Conservation (phyloP, 2,797 vertebrate species). For the Trachops cirrhosus region DNA sequence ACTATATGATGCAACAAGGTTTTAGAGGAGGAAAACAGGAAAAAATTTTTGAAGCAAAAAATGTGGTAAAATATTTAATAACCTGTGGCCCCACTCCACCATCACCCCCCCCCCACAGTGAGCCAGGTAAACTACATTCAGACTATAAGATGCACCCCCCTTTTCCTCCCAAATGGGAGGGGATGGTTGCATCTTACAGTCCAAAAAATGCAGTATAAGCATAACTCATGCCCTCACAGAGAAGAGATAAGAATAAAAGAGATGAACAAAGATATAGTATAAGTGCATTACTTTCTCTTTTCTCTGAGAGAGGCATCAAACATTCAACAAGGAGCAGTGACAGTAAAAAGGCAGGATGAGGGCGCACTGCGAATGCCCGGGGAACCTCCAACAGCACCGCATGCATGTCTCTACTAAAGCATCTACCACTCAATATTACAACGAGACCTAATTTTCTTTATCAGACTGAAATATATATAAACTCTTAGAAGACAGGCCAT, state of each 20-base stretch:
- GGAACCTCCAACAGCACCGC: background rate
- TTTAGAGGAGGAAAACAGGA: too few relatives aligned
- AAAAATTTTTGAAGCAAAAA: too few relatives aligned
- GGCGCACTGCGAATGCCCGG: background rate
- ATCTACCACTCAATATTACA: background rate
- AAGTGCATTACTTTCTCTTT: background rate
- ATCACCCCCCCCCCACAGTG: too few relatives aligned
- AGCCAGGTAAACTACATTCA: too few relatives aligned
- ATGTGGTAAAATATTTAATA: too few relatives aligned
- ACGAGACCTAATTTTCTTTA: background rate
- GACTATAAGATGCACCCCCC: too few relatives aligned
- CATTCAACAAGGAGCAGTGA: background rate
- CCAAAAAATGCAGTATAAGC: background rate
- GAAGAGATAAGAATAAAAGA: constrained; percentile 11
- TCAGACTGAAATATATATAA: background rate
- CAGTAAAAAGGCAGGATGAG: background rate
- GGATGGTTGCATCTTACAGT: too few relatives aligned
- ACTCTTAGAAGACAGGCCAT: background rate
- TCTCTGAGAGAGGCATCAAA: background rate
- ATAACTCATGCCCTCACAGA: background rate
- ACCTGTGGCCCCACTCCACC: too few relatives aligned
- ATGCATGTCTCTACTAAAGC: background rate
- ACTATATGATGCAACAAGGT: too few relatives aligned
- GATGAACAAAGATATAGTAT: background rate
- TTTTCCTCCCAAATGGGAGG: too few relatives aligned